A percentile compares a stretch with the other conserved stretches of the same genome.
These are phyloP conservation scores for Pseudomugil tenellus DNA, from an alignment of 2,797 vertebrate genomes.

Conservation along the genomic window DNA sequence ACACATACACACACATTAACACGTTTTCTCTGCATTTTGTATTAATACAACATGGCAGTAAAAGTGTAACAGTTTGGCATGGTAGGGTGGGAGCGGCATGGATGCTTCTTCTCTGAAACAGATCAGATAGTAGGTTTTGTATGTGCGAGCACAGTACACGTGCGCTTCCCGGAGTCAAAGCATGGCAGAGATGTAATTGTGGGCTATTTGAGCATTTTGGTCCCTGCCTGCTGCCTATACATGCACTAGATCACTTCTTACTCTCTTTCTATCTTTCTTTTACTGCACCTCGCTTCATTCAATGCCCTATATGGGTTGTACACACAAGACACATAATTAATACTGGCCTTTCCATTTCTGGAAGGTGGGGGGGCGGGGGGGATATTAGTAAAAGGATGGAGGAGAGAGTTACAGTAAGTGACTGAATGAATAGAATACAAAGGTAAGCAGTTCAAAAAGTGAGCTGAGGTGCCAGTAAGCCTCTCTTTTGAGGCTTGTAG, in stretches of 20 bases:
- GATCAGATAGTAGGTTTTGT: slow-evolving; percentile 36
- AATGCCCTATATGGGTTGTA: slow-evolving; percentile 10
- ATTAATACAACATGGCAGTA: slow-evolving; percentile 69
- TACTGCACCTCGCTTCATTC: slow-evolving; percentile 30
- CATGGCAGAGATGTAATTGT: slow-evolving; percentile 45
- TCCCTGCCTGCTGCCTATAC: slow-evolving; percentile 19
- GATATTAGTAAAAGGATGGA: slow-evolving; percentile 39
- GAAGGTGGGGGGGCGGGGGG: slow-evolving; percentile 17
- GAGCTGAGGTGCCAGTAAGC: slow-evolving; percentile 17
- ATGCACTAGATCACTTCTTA: slow-evolving; percentile 31
- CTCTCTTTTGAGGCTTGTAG: slow-evolving; percentile 18
- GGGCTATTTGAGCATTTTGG: slow-evolving; percentile 54
- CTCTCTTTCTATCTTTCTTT: slow-evolving; percentile 17
- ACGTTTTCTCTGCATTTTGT: slow-evolving; percentile 45
- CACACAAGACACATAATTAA: slow-evolving; percentile 52
- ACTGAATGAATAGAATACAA: slow-evolving; percentile 37
- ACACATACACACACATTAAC: background rate
- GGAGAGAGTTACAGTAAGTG: slow-evolving; percentile 33
- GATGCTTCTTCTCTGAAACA: slow-evolving; percentile 37
- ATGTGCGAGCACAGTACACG: background rate
- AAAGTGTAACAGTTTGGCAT: slow-evolving; percentile 66
- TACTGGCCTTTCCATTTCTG: slow-evolving; percentile 22
- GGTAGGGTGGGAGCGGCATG: slow-evolving; percentile 37
- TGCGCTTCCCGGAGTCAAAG: slow-evolving; percentile 13
- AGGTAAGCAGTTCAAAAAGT: slow-evolving; percentile 34